Conservation (phyloP, 2,888 invertebrate genomes). For the Ochropacha duplaris region DNA sequence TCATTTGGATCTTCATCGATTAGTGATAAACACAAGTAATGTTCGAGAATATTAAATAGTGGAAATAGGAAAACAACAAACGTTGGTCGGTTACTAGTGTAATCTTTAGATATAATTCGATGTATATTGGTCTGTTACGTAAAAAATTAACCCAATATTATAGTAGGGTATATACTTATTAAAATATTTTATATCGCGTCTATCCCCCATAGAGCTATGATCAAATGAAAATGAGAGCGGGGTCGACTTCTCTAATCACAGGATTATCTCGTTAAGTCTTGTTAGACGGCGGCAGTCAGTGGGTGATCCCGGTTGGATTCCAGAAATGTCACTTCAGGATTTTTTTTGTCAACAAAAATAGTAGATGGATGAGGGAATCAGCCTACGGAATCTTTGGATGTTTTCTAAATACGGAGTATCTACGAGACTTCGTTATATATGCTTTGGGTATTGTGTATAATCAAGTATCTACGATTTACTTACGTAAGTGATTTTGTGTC, state of each 20-base stretch:
- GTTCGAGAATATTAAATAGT: no score
- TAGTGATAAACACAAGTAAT: no score
- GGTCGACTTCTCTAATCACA: slow-evolving; percentile 55
- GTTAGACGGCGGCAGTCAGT: slow-evolving; percentile 36
- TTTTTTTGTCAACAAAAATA: slow-evolving; percentile 35
- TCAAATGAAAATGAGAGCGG: slow-evolving; percentile 39
- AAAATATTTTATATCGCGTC: slow-evolving; percentile 11
- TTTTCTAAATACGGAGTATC: background rate
- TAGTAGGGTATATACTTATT: no score
- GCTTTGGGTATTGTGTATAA: background rate
- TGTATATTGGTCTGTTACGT: no score
- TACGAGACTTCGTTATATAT: background rate
- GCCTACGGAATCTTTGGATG: background rate
- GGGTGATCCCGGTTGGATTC: slow-evolving; percentile 25
- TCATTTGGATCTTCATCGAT: no score
- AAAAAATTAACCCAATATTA: no score
- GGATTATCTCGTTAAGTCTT: slow-evolving; percentile 59
- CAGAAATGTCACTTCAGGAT: slow-evolving; percentile 30
- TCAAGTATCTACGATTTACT: no score
- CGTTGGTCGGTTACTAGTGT: no score
- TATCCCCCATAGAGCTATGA: slow-evolving; percentile 27
- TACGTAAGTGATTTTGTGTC: no score
- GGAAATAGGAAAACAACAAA: no score
- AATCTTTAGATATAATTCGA: no score
- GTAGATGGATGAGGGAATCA: slow-evolving; percentile 22